Conservation (phyloP, 1,140 invertebrate species). For the Cherax quadricarinatus region DNA sequence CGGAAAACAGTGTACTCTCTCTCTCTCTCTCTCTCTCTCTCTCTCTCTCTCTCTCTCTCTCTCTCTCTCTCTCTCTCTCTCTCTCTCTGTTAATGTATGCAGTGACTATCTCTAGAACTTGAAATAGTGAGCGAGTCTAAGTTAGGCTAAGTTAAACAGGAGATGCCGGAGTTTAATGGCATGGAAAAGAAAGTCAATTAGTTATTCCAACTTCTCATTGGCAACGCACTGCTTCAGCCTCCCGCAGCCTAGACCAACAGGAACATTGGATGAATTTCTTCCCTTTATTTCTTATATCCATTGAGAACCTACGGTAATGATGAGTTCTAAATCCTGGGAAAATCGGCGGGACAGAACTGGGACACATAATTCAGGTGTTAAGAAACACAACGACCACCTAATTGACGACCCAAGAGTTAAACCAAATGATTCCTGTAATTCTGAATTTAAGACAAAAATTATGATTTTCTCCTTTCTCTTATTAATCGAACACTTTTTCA, state of each 20-base stretch:
- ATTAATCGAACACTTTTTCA: too few species aligned
- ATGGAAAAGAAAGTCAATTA: slow-evolving; percentile 57
- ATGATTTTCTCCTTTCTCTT: too few species aligned
- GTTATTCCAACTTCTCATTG: slow-evolving; percentile 23
- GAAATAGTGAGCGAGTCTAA: slow-evolving; percentile 20
- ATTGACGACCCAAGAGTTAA: too few species aligned
- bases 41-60: neutral
- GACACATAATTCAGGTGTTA: neutral
- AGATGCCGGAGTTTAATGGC: slow-evolving; percentile 51
- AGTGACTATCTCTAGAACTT: slow-evolving; percentile 21
- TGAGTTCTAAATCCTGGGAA: slow-evolving; percentile 9
- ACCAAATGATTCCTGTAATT: too few species aligned
- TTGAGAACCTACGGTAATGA: neutral
- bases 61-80: slow-evolving; percentile 5
- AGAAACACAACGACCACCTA: neutral
- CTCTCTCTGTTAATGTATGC: slow-evolving; percentile 1
- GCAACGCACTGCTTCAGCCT: neutral
- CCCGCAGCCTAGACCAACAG: neutral
- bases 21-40: too few species aligned
- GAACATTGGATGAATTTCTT: neutral
- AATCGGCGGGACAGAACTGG: slow-evolving; percentile 1
- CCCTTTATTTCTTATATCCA: neutral
- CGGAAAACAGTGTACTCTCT: too few species aligned
- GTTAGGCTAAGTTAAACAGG: slow-evolving; percentile 48
- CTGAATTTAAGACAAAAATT: too few species aligned